Evolutionary conservation across 2,797 vertebrate genomes (phyloP), one percentile per base, ranked within the genome.

Genomic region (Epinephelus malabaricus): DNA sequence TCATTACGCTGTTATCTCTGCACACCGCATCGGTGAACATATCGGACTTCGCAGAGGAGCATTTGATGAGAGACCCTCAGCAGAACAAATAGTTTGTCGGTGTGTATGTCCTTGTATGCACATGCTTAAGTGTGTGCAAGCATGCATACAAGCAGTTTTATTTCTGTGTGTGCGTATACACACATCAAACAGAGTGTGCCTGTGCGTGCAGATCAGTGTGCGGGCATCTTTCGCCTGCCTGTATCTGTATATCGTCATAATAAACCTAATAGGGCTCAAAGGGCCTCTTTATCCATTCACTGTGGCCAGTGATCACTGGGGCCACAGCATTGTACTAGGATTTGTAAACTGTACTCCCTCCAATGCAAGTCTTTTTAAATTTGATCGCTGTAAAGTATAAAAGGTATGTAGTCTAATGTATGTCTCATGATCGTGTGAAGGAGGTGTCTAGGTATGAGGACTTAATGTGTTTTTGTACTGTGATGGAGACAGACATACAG

Each of bases 281-380:
- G 70, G 84, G 79, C 76, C 87, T 78, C 64, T 60, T 60, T 63
- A 76, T 85, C 64, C 70, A 66, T 79, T 63, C 62, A 72, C 30
- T 51, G 64, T 58, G 87, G 84, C 73, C 86, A 64, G 38, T 67
- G 81, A 86, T 79, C 75, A 84, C 77, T 55, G 76, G 60, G 79
- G 76, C 82, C 89, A 80, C 86, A 84, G 76, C 76, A 54, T 87
- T 75, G 77, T 62, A 68, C 73, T 80, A 77, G 64, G 81, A 74
- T 86, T 82, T 87, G 69, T 86, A 64, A 84, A 65, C 51, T 88
- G 66, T 85, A 79, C 77, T 84, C 78, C 69, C 70, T 83, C 75
- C 56, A 86, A 81, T 88, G 85, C 83, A 90, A 89, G 69, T 86
- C 69, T 85, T 83, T 92, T 83, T 88, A 88, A 82, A 86, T 91